These are phyloP conservation scores for Argopecten irradians DNA, from an alignment of 1,140 invertebrate species.

Conservation along the genomic window DNA sequence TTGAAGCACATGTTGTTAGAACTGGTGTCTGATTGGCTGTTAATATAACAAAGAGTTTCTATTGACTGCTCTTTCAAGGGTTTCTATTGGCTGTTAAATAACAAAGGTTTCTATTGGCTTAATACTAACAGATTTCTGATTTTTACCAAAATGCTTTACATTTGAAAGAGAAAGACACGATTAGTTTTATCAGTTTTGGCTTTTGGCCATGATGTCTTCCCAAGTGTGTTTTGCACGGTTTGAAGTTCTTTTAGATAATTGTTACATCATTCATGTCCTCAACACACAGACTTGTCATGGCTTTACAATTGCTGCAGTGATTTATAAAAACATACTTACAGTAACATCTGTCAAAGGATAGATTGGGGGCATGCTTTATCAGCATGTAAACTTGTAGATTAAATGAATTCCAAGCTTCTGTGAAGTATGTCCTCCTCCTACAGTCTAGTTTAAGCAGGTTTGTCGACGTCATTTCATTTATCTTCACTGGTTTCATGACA, in stretches of 20 bases:
- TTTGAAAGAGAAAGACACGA: too few relatives aligned
- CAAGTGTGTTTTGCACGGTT: not conserved
- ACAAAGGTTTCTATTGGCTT: not conserved
- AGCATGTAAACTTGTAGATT: not conserved
- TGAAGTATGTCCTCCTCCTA: not conserved
- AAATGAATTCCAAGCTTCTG: not conserved
- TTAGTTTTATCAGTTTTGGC: not conserved
- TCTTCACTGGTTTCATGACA: not conserved
- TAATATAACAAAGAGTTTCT: not conserved
- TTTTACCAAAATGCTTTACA: too few relatives aligned
- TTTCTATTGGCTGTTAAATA: not conserved
- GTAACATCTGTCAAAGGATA: not conserved
- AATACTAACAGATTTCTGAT: not conserved
- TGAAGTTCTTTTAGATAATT: not conserved
- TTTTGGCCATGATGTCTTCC: not conserved
- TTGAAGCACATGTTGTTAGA: not conserved
- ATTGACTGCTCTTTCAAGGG: not conserved
- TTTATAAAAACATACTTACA: not conserved
- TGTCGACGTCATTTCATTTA: not conserved
- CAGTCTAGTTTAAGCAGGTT: not conserved
- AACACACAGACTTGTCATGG: not conserved
- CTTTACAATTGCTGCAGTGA: not conserved
- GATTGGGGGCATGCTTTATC: not conserved
- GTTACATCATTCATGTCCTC: not conserved
- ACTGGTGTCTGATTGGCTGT: constrained; percentile 10